Conservation (phyloP, 1,140 invertebrate species). For the Drosophila miranda region DNA sequence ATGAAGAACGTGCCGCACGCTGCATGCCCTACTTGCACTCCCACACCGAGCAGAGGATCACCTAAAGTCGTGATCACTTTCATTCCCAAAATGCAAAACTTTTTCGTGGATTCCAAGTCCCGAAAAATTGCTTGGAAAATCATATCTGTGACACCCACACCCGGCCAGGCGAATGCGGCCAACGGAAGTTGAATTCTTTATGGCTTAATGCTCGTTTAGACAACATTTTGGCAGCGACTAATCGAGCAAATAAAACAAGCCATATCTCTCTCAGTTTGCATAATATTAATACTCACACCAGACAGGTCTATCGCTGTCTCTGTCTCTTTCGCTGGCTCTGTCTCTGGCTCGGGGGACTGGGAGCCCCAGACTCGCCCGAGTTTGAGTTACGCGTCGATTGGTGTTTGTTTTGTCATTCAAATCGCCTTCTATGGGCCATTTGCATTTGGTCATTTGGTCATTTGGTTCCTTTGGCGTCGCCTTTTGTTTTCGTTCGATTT, state of each 20-base stretch:
- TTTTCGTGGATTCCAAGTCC: too few species aligned
- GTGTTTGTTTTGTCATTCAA: conserved; percentile 66
- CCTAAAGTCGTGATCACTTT: conserved; percentile 18
- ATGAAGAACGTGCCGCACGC: conserved; percentile 43
- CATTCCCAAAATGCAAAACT: too few species aligned
- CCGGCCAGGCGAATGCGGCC: conserved; percentile 13
- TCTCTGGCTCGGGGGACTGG: too few species aligned
- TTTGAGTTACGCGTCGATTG: conserved; percentile 36
- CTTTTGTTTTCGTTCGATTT: conserved; percentile 34
- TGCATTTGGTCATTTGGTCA: conserved; percentile 36
- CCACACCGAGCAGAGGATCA: background rate
- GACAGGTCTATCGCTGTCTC: conserved; percentile 20
- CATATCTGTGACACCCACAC: conserved; percentile 21
- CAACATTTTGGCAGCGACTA: conserved; percentile 54
- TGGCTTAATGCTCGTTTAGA: conserved; percentile 56
- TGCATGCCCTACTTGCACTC: too few species aligned
- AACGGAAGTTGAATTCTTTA: conserved; percentile 61
- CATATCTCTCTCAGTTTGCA: conserved; percentile 50
- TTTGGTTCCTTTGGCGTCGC: background rate
- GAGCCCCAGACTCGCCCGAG: background rate
- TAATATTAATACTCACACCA: conserved; percentile 30
- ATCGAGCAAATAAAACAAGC: conserved; percentile 61
- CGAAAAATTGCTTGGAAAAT: too few species aligned
- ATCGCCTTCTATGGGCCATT: conserved; percentile 53
- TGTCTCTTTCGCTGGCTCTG: background rate